phyloP scores from a whole-genome alignment of 2,888 invertebrate species.

The Rotaria magnacalcarata region DNA sequence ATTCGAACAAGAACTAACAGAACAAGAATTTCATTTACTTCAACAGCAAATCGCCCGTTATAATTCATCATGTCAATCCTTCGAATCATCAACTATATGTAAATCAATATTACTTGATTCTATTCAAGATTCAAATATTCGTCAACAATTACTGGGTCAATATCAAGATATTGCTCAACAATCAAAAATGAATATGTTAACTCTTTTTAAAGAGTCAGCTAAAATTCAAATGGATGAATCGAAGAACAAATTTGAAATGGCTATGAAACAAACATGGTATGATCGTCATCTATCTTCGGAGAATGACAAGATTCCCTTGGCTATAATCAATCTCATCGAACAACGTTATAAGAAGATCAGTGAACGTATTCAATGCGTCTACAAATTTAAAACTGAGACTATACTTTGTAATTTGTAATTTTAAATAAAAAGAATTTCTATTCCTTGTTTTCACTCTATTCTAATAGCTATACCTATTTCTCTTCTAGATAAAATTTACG shows the following conservation, averaged over 20 bases:
- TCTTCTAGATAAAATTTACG: no score
- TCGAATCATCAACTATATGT: background rate
- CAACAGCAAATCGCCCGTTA: background rate
- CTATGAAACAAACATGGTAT: background rate
- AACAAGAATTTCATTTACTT: background rate
- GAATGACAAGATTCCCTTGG: background rate
- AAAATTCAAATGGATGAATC: background rate
- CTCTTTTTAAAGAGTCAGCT: background rate
- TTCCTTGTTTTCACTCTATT: no score
- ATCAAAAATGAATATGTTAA: background rate
- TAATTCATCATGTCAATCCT: background rate
- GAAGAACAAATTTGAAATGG: background rate
- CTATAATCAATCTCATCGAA: background rate
- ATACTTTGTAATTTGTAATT: no score
- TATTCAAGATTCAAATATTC: background rate
- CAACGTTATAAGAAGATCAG: background rate
- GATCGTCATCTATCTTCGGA: background rate
- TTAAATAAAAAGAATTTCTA: no score
- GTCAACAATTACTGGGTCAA: background rate
- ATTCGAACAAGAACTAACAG: background rate
- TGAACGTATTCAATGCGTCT: background rate
- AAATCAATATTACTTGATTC: background rate
- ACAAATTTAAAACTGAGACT: background rate
- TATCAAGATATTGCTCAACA: background rate
- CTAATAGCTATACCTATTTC: no score